Conservation (phyloP, 2,888 invertebrate species). For the Parochlus steinenii region DNA sequence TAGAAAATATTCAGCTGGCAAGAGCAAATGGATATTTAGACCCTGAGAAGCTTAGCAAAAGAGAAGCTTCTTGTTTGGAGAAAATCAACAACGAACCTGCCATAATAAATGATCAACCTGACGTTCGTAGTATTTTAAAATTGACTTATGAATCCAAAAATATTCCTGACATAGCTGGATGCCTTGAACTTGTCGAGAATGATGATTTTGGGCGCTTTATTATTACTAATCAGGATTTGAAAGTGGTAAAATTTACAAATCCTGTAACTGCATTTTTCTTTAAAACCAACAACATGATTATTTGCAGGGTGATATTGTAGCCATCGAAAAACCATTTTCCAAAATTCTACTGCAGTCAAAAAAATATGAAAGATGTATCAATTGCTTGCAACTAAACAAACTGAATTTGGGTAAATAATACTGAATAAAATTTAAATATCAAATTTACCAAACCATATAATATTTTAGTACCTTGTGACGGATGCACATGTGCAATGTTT, state of each 20-base stretch:
- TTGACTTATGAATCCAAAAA: slow-evolving; percentile 19
- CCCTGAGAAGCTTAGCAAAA: slow-evolving; percentile 39
- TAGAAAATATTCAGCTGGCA: slow-evolving; percentile 50
- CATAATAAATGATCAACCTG: background rate
- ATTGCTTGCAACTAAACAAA: slow-evolving; percentile 26
- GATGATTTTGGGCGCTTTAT: slow-evolving; percentile 52
- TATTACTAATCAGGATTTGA: slow-evolving; percentile 45
- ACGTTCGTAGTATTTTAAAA: slow-evolving; percentile 2
- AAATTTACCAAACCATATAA: too few species aligned
- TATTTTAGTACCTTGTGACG: slow-evolving; percentile 27
- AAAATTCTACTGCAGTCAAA: slow-evolving; percentile 30
- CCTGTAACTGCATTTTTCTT: too few species aligned
- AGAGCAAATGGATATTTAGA: slow-evolving; percentile 40
- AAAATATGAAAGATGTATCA: slow-evolving; percentile 28
- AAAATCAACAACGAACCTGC: slow-evolving; percentile 15
- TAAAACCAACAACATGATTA: too few species aligned
- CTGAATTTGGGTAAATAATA: too few species aligned
- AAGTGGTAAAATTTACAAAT: too few species aligned
- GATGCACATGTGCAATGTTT: slow-evolving; percentile 28
- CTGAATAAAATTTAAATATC: too few species aligned
- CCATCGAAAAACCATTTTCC: slow-evolving; percentile 59
- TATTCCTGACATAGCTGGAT: slow-evolving; percentile 44
- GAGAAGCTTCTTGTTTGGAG: slow-evolving; percentile 36
- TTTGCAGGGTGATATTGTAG: slow-evolving; percentile 64
- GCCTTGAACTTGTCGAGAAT: slow-evolving; percentile 39